Evolutionary conservation across 2,888 invertebrate genomes (phyloP), one percentile per base, ranked within the genome.

Genomic region (Periphyllus acericola): DNA sequence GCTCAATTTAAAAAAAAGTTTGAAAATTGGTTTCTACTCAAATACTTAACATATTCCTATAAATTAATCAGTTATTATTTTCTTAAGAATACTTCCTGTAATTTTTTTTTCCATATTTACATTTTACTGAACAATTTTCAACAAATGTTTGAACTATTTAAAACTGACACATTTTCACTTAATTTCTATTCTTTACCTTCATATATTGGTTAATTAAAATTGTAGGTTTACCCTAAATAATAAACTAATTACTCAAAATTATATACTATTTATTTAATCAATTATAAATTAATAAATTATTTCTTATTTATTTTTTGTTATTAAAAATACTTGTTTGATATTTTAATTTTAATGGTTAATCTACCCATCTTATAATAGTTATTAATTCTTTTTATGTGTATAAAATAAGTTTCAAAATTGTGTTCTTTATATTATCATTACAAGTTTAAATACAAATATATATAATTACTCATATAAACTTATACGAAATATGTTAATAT

Each of bases 241-340:
- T 36, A 46, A 80, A 80, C 60, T 66, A 52, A 25, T 66, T 46
- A 71, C 32, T 68, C 46, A 11, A 81, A 46, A 34, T 72, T 72
- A 72, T 72, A 34, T 11, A 9, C 14, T 79, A 36, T 60, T 68
- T 79, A 79, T 68, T 60, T 29, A n/a, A 80, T 36, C 36, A 36
- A 36, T 36, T 36, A 80, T 79, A 5, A 79, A 80, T 80, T 60
- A 66, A 32, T 71, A 68, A 40, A 85, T 78, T 52, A 52, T 85
- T 78, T 68, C 19, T 25, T 83, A 68, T 34, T 68, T 84, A 40
- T 52, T 46, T 60, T 78, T 68, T 68, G 17, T 68, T 68, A 11
- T 17, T n/a, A 40, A 36, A 55, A 75, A 83, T 75, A 75, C 11
- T 21, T 74, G 5, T 74, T 83, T 60, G 11, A 60, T 75, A 74